Percentiles rank a stretch among this genome's conserved stretches.
These are phyloP conservation scores for Hippocampus barbouri DNA, from an alignment of 2,113 vertebrate species.

Conservation along the genomic window DNA sequence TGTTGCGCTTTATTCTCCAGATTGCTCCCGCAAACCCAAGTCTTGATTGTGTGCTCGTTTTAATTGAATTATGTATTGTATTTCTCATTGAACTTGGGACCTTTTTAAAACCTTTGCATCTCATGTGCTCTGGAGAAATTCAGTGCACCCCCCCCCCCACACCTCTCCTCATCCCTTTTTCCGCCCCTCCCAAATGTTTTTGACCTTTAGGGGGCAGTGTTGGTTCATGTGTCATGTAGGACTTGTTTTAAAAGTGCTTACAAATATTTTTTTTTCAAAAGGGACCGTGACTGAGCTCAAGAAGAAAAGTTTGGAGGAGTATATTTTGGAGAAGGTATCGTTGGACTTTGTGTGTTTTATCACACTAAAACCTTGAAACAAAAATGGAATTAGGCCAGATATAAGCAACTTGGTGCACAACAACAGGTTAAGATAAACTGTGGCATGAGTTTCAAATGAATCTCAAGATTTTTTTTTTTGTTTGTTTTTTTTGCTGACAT, in stretches of 20 bases:
- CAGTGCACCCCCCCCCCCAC: no score
- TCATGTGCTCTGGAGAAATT: background rate
- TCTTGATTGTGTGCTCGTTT: background rate
- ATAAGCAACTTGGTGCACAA: no score
- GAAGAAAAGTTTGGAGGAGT: slow-evolving; percentile 52
- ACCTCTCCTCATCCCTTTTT: background rate
- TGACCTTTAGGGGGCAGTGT: slow-evolving; percentile 71
- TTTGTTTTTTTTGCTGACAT: no score
- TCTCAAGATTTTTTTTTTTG: no score
- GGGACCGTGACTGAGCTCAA: slow-evolving; percentile 30
- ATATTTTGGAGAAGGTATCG: slow-evolving; percentile 13
- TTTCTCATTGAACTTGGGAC: background rate
- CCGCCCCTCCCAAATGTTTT: background rate
- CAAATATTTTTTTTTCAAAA: slow-evolving; percentile 26
- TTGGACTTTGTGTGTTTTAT: background rate
- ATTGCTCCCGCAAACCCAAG: background rate
- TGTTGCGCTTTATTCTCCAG: background rate
- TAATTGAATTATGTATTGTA: background rate
- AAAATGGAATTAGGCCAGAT: no score
- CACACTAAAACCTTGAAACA: no score
- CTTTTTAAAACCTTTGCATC: background rate
- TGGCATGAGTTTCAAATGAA: no score
- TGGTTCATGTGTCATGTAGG: slow-evolving; percentile 51
- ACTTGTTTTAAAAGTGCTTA: slow-evolving; percentile 46
- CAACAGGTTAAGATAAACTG: no score